phyloP scores from a whole-genome alignment of 2,888 invertebrate species.

The Choreutis nemorana region DNA sequence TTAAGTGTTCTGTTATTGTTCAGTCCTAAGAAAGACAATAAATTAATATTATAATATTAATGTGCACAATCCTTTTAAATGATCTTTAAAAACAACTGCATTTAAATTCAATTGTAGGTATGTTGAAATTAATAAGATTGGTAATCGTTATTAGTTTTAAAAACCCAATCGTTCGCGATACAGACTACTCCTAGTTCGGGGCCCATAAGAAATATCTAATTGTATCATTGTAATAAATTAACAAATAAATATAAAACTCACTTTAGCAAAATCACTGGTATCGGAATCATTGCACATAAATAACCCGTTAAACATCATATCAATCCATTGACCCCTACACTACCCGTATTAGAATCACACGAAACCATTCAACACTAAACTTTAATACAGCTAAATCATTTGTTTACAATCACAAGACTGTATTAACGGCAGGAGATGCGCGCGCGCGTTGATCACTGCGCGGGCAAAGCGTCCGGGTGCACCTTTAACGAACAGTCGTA shows the following conservation, averaged over 20 bases:
- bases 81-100: too few species aligned
- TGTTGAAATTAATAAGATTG: too few species aligned
- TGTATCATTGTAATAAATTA: slow-evolving; percentile 1
- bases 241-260: slow-evolving; percentile 18
- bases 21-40: too few species aligned
- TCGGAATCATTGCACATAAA: slow-evolving; percentile 48
- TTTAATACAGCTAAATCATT: not conserved
- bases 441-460: slow-evolving; percentile 10
- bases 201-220: not conserved
- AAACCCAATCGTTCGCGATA: too few species aligned
- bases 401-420: slow-evolving; percentile 8
- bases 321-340: too few species aligned
- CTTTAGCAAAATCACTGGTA: slow-evolving; percentile 47
- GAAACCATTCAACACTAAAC: not conserved
- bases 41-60: too few species aligned
- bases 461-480: slow-evolving; percentile 3
- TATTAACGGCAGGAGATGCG: slow-evolving; percentile 9
- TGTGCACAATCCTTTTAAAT: too few species aligned
- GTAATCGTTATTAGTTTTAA: too few species aligned
- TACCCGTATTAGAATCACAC: not conserved
- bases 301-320: slow-evolving; percentile 59
- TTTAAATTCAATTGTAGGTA: too few species aligned
- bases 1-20: too few species aligned
- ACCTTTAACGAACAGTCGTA: slow-evolving; percentile 11
- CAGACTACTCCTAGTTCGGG: not conserved